phyloP scores from a whole-genome alignment of 2,113 vertebrate species.

The Gymnogyps californianus region DNA sequence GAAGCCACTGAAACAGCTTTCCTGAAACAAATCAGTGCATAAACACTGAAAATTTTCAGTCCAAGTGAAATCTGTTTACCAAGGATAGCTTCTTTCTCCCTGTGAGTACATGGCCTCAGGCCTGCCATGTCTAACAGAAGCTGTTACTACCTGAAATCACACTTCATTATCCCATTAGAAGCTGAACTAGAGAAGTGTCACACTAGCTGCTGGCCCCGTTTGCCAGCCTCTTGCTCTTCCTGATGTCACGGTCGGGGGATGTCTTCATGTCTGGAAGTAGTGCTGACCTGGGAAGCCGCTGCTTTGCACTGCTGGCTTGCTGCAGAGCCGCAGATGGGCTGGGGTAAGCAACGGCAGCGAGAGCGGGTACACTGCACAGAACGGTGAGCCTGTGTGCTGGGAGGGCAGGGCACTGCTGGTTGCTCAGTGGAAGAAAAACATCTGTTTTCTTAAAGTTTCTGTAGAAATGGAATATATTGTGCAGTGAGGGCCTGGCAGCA shows the following conservation, averaged over 20 bases:
- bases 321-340: neutral
- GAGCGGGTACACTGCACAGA: accelerated
- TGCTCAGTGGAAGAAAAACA: neutral
- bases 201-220: neutral
- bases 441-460: neutral
- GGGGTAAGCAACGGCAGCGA: accelerated
- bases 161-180: neutral
- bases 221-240: neutral
- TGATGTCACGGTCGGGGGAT: accelerated
- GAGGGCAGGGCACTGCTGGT: neutral
- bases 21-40: neutral
- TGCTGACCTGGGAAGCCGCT: neutral
- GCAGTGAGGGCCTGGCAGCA: accelerated
- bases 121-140: neutral
- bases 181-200: neutral
- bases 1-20: neutral
- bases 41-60: neutral
- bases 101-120: neutral
- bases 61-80: neutral
- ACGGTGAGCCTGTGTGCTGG: neutral
- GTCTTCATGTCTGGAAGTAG: accelerated
- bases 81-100: neutral
- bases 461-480: accelerated
- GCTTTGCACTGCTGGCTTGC: neutral
- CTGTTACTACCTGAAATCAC: neutral